Percentiles rank a stretch among this genome's conserved stretches.
Evolutionary conservation across 2,113 vertebrate genomes (phyloP).

Genomic region (Microtus richardsoni): DNA sequence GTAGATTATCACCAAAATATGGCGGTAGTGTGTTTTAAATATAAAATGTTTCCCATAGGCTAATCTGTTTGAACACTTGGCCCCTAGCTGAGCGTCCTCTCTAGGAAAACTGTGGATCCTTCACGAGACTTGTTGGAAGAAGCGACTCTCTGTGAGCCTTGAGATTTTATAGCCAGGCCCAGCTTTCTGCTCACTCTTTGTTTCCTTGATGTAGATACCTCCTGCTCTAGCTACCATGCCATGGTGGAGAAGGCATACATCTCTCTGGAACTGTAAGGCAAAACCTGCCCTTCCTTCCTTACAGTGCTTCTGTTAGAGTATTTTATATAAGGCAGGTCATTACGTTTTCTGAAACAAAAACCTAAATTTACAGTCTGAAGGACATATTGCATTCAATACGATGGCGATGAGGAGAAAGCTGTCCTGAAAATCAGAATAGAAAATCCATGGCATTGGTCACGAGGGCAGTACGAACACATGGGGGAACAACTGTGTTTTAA

Average conservation of each 20-base stretch:
- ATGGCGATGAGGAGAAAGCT: background rate
- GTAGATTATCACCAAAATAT: background rate
- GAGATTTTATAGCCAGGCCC: background rate
- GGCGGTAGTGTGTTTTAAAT: background rate
- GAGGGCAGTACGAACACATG: background rate
- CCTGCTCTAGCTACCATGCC: background rate
- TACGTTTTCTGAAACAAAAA: background rate
- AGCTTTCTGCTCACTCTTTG: background rate
- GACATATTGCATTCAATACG: background rate
- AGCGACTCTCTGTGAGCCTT: too few relatives aligned
- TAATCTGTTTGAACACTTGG: background rate
- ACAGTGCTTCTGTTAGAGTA: background rate
- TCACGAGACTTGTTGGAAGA: background rate
- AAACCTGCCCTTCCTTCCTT: background rate
- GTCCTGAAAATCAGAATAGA: constrained; percentile 29
- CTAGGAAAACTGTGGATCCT: too few relatives aligned
- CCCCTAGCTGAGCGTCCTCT: background rate
- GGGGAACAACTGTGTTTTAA: background rate
- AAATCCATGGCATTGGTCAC: background rate
- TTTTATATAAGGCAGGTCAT: background rate
- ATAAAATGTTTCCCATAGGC: background rate
- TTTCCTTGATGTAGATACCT: too few relatives aligned
- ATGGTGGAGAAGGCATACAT: background rate
- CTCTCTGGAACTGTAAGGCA: background rate
- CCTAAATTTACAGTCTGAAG: background rate